Base-by-base conservation (phyloP, 2,888 invertebrate species). In the Escarpia spicata region DNA sequence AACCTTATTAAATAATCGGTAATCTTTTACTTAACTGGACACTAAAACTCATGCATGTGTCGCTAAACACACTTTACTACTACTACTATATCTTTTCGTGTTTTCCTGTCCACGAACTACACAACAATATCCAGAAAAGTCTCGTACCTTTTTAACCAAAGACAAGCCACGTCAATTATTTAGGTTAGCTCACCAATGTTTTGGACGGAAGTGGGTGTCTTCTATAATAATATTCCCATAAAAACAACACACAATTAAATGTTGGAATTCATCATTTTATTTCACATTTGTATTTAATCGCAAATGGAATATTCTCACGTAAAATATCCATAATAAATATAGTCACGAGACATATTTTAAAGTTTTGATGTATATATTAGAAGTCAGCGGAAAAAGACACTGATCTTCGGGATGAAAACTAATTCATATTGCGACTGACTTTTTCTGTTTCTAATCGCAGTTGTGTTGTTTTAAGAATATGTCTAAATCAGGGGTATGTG, bases 191-290 rank as follows among this genome's bases (percentile, higher is more conserved):
- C 26, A 26, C 75, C 75, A 75, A 75, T 75, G 75, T 75, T 75
- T 75, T 75, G n/a, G 75, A 75, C 75, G 75, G 75, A 75, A 75
- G 75, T 75, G 19, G n/a, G 75, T 75, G 75, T 75, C 26, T 75
- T 75, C 26, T 75, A 4, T 1, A 75, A 75, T 75, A 26, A 75
- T 75, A 75, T 75, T 26, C 19, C 3, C 19, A n/a, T 75, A 75
- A 75, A 75, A 75, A 75, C 75, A 75, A 75, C n/a, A 75, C 15
- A 15, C 15, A 26, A 3, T 26, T 75, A 75, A 75, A 26, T 75
- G 26, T 26, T 26, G 2, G 75, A 75, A 75, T 75, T 75, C 26
- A 26, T 75, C 6, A 75, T n/a, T 19, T 75, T 75, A 19, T 75
- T n/a, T 26, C 26, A 75, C 6, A n/a, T 75, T 75, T 15, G 6